Conservation (phyloP, 2,797 vertebrate genomes). For the Molossus molossus region DNA sequence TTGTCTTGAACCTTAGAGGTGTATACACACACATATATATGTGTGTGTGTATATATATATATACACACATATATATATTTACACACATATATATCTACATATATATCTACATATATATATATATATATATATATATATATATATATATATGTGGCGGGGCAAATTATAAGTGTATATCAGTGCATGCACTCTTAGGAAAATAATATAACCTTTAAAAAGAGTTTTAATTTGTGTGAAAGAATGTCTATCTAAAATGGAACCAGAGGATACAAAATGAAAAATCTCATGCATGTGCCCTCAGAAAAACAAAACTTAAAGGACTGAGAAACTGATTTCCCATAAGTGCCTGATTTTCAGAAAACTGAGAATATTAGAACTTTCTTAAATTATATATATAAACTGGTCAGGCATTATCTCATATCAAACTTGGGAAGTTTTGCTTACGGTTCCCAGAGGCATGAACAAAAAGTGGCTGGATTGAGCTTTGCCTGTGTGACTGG, state of each 20-base stretch:
- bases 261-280: background rate
- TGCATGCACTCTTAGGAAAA: background rate
- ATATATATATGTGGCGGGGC: background rate
- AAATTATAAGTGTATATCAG: background rate
- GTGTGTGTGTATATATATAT: too few relatives aligned
- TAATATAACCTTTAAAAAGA: slow-evolving; percentile 20
- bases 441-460: background rate
- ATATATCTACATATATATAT: too few relatives aligned
- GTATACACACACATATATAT: too few relatives aligned
- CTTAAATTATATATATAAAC: background rate
- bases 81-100: too few relatives aligned
- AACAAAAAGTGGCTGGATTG: background rate
- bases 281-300: background rate
- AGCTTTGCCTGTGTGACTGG: background rate
- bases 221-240: background rate
- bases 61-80: too few relatives aligned
- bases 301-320: background rate
- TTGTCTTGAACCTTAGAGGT: background rate
- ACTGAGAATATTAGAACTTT: background rate
- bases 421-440: background rate
- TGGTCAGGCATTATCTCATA: background rate
- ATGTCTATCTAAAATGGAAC: background rate
- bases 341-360: background rate
- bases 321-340: background rate
- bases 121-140: too few relatives aligned